Percentiles rank a stretch among this genome's conserved stretches.
phyloP scores from a whole-genome alignment of 1,140 invertebrate genomes.

The Heterodera schachtii region DNA sequence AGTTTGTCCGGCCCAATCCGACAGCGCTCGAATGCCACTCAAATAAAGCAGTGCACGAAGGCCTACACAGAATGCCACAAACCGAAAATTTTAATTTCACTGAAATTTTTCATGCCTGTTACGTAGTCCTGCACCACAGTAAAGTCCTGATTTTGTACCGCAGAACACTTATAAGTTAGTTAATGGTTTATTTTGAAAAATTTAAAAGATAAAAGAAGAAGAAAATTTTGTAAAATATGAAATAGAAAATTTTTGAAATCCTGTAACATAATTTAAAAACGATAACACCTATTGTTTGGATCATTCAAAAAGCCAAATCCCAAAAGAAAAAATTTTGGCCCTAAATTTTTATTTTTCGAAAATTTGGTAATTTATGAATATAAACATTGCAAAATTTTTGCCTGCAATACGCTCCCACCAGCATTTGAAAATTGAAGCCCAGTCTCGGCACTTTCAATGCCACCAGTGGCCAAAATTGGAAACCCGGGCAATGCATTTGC shows the following conservation, averaged over 20 bases:
- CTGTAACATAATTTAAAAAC: too few relatives aligned
- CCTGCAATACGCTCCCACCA: conserved; percentile 86
- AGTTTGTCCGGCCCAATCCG: conserved; percentile 88
- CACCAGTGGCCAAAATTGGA: conserved; percentile 88
- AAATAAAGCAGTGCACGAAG: conserved; percentile 87
- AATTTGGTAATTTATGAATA: too few relatives aligned
- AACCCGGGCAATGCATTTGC: conserved; percentile 69
- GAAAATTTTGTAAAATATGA: too few relatives aligned
- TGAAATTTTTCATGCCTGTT: too few relatives aligned
- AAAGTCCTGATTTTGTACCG: conserved; percentile 88
- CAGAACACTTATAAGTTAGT: conserved; percentile 81
- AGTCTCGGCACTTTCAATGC: conserved; percentile 91
- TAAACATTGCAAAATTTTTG: too few relatives aligned
- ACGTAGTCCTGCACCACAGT: conserved; percentile 68
- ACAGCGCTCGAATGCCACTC: conserved; percentile 72
- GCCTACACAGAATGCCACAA: conserved; percentile 74
- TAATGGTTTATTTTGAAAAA: conserved; percentile 4
- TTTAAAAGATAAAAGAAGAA: too few relatives aligned
- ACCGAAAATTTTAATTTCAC: conserved; percentile 73
- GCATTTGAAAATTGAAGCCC: conserved; percentile 88
- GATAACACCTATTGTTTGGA: too few relatives aligned
- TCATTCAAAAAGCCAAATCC: too few relatives aligned
- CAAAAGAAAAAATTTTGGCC: too few relatives aligned
- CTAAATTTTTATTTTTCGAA: too few relatives aligned
- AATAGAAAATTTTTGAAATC: neutral